Base-by-base conservation (phyloP, 2,113 vertebrate genomes). In the Chloropsis cyanopogon region DNA sequence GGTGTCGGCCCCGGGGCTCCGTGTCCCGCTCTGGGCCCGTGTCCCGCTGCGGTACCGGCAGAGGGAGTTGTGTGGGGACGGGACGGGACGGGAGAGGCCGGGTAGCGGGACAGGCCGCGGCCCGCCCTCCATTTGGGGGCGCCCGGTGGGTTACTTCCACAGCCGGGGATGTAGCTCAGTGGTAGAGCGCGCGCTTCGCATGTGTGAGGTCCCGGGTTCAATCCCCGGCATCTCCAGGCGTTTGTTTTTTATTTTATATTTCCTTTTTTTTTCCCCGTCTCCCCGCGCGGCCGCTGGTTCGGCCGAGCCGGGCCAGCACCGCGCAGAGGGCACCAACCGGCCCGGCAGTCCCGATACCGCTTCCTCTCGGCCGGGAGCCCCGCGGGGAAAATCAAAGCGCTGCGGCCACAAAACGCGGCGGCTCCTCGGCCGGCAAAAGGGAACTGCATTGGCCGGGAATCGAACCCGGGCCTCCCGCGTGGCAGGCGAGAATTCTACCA, bases 201-300 rank as follows among this genome's bases (percentile, higher is more conserved):
- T 97, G 97, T 97, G 93, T 97, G 97, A 97, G 98, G 98, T 73
- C 98, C 98, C 96, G 97, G 98, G 98, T 98, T 98, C 98, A 97
- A 98, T 97, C 98, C 98, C 98, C 98, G 97, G 98, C 98, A 97
- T 98, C 98, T 98, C 98, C 97, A 96, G 21, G 1, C 12, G 39
- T 1, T 12, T 2, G 0, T 7, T 41, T 52, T 41, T 29, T 9
- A 24, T 1, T 1, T 8, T 14, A 6, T 14, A 17, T 12, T 15
- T 17, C 8, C 4, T 3, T 7, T 2, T 25, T 4, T 7, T 6
- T 17, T 13, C 17, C 5, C 7, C 5, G 4, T 12, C 23, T 66
- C 9, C 19, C 39, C 23, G 18, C 10, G n/a, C 41, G 20, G 56
- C 52, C 29, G 56, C 42, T 3, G 28, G 16, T 13, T 20, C 14